Base-by-base conservation (phyloP, 1,140 invertebrate species). In the Reticulitermes speratus region DNA sequence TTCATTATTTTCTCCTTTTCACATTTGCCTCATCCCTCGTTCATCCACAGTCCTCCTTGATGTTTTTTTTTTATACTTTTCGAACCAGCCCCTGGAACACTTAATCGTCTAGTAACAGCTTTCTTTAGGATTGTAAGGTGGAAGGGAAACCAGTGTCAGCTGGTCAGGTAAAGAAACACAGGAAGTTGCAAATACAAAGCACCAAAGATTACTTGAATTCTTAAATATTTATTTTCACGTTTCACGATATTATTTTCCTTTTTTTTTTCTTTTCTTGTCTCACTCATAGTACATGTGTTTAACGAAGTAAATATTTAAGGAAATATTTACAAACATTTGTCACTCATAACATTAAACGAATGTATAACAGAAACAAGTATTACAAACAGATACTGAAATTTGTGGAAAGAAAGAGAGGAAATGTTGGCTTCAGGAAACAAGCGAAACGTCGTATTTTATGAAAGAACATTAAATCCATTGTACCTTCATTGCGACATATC, bases 141-240 rank as follows among this genome's bases (percentile, higher is more conserved):
- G 16, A n/a, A n/a, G n/a, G 65, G n/a, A 9, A 75, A 2, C n/a
- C 14, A 11, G n/a, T 75, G 65, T 75, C 65, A 30, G 9, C 59
- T 30, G 65, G 25, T 75, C 65, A 75, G 65, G 65, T 75, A 30
- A 75, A 75, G 12, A 12, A 55, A 8, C 30, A 8, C 30, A 16
- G 65, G 25, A 30, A 75, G 55, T 9, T 30, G 9, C 25, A 75
- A 75, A 75, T 19, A 75, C n/a, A 6, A 75, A 30, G 16, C 25
- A 75, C 65, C 8, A 75, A 14, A 55, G 14, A 55, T 30, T 30
- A 6, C 2, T 30, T 75, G 65, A 6, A 75, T 75, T 75, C 65
- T 25, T 75, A 75, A 30, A 75, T 75, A 75, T 75, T 75, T 75
- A 75, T 75, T 75, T 75, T 30, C n/a, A 75, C n/a, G 52, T 75